Percentiles rank a stretch among this genome's conserved stretches.
Conservation (phyloP, 2,113 vertebrate species). For the Camelus dromedarius region DNA sequence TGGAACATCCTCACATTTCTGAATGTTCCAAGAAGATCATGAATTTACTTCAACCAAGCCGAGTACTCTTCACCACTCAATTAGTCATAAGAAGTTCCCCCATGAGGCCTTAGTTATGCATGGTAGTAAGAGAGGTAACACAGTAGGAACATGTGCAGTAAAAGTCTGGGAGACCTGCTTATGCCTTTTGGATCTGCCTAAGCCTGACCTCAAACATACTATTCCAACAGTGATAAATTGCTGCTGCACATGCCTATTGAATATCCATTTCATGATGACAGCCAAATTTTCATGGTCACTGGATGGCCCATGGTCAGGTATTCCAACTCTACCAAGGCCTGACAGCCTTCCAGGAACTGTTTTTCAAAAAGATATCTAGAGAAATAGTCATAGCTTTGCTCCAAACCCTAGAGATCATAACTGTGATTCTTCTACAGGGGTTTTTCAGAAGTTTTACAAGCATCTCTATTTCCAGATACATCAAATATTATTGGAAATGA, state of each 20-base stretch:
- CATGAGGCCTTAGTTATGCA: not conserved
- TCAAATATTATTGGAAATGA: not conserved
- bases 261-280: not conserved
- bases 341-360: not conserved
- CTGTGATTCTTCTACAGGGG: not conserved
- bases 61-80: not conserved
- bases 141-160: not conserved
- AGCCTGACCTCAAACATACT: not conserved
- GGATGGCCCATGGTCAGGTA: not conserved
- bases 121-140: not conserved
- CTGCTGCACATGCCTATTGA: not conserved
- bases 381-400: not conserved
- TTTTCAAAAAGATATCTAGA: slow-evolving; percentile 26
- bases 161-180: not conserved
- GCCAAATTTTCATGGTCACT: not conserved
- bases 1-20: not conserved
- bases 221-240: not conserved
- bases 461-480: slow-evolving; percentile 15
- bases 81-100: not conserved
- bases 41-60: not conserved
- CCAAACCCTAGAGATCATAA: not conserved
- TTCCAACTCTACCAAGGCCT: not conserved
- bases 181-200: not conserved
- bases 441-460: not conserved
- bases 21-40: not conserved